Conservation (phyloP, 2,113 vertebrate species). For the Hiodon tergisus region DNA sequence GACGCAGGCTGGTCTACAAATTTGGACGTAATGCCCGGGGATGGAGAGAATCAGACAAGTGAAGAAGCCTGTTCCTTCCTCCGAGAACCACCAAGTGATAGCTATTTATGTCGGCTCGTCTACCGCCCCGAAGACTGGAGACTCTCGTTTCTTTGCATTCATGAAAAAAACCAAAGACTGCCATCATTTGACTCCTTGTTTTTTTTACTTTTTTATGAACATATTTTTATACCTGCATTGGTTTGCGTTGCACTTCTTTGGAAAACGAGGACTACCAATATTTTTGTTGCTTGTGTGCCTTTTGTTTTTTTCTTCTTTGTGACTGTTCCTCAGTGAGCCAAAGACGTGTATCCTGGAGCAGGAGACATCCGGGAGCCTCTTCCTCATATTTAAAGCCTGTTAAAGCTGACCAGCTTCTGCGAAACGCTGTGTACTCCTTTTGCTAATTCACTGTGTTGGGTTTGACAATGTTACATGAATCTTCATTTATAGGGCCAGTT, state of each 20-base stretch:
- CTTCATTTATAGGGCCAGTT: too few relatives aligned
- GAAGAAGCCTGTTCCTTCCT: slow-evolving; percentile 37
- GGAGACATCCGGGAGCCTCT: neutral
- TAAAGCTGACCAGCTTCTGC: neutral
- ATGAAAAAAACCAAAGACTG: neutral
- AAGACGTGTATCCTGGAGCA: neutral
- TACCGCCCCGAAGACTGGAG: slow-evolving; percentile 18
- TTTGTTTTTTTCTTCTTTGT: slow-evolving; percentile 17
- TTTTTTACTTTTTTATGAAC: slow-evolving; percentile 23
- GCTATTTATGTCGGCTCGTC: slow-evolving; percentile 35
- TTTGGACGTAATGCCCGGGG: slow-evolving; percentile 93
- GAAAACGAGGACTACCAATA: slow-evolving; percentile 5
- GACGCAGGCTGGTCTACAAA: slow-evolving; percentile 93
- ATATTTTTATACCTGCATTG: slow-evolving; percentile 27
- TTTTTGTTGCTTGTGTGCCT: slow-evolving; percentile 21
- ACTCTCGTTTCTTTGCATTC: slow-evolving; percentile 24
- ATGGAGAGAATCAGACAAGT: slow-evolving; percentile 90
- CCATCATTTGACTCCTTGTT: neutral
- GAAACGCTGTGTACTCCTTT: too few relatives aligned
- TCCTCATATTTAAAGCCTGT: neutral
- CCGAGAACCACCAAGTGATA: slow-evolving; percentile 12
- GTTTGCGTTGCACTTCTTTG: slow-evolving; percentile 29
- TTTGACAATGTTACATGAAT: too few relatives aligned
- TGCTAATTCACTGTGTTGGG: too few relatives aligned
- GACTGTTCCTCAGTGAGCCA: slow-evolving; percentile 25